Evolutionary conservation across 2,797 vertebrate genomes (phyloP).

Genomic region (Bryconaethiops microstoma): DNA sequence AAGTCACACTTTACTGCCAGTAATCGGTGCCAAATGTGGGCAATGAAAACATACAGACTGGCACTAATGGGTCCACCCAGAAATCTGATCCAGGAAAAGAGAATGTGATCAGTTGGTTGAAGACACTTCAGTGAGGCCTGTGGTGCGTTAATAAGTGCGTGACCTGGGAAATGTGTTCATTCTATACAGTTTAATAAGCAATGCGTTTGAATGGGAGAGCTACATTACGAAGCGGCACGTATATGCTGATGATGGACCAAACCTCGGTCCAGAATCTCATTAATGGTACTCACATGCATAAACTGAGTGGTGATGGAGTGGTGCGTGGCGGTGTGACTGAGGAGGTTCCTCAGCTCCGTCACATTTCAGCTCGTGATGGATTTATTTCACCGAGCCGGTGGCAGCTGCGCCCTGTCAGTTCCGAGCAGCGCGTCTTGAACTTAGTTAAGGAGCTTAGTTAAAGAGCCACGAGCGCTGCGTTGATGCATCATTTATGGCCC

Average conservation of each 20-base stretch:
- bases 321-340: not conserved
- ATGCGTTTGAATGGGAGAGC: not conserved
- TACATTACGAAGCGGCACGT: not conserved
- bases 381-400: not conserved
- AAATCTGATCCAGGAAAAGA: slow-evolving; percentile 5
- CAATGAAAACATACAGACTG: slow-evolving; percentile 3
- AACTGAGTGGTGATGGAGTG: not conserved
- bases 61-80: slow-evolving; percentile 15
- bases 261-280: not conserved
- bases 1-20: slow-evolving; percentile 9
- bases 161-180: not conserved
- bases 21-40: slow-evolving; percentile 38
- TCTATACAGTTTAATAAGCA: not conserved
- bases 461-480: slow-evolving; percentile 29
- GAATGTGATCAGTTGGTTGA: not conserved
- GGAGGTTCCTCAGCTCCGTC: no score
- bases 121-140: not conserved
- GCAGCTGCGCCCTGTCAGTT: not conserved
- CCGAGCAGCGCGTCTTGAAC: slow-evolving; percentile 9
- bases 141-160: not conserved
- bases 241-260: no score
- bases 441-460: slow-evolving; percentile 14
- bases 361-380: slow-evolving; percentile 9
- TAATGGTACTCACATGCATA: not conserved
- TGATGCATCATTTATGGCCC: slow-evolving; percentile 44